A percentile compares a stretch with the other conserved stretches of the same genome.
Conservation (phyloP, 2,113 vertebrate species). For the Coracopsis vasa region DNA sequence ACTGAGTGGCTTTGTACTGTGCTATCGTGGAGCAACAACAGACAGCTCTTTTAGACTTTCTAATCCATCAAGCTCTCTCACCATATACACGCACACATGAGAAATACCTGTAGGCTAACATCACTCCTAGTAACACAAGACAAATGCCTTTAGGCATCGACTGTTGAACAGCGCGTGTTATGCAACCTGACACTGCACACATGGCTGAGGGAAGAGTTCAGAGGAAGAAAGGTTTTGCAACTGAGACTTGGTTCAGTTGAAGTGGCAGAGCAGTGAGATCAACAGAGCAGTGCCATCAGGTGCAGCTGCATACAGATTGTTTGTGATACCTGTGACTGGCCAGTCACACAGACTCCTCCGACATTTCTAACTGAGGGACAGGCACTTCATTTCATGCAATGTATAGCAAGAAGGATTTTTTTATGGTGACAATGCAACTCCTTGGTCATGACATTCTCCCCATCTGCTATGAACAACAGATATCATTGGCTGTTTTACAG, state of each 20-base stretch:
- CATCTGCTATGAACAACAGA: not conserved
- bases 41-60: not conserved
- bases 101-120: not conserved
- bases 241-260: not conserved
- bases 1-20: not conserved
- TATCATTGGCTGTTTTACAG: not conserved
- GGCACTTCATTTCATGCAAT: rapidly evolving
- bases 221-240: not conserved
- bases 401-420: not conserved
- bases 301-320: not conserved
- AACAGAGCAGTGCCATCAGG: not conserved
- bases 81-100: not conserved
- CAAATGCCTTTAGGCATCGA: not conserved
- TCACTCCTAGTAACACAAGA: not conserved
- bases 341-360: not conserved
- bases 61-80: not conserved
- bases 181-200: not conserved
- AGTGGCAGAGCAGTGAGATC: not conserved
- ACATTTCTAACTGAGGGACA: not conserved
- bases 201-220: not conserved
- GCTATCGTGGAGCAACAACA: not conserved
- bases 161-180: not conserved
- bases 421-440: not conserved
- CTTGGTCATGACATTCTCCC: not conserved
- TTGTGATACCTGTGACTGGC: not conserved